Conservation (phyloP, 2,888 invertebrate genomes). For the Meganola albula region DNA sequence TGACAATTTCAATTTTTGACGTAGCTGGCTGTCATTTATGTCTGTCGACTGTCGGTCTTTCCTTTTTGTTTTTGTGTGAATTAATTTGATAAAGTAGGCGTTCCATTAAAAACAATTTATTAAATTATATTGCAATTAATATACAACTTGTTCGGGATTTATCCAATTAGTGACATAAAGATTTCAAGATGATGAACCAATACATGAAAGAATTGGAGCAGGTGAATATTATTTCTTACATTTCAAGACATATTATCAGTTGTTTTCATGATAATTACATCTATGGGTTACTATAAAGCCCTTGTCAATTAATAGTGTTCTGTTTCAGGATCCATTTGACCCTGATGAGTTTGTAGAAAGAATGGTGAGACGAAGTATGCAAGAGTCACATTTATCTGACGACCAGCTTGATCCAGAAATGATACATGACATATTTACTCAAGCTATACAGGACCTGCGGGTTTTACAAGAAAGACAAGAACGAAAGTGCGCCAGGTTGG, state of each 20-base stretch:
- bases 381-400: slow-evolving; percentile 81
- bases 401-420: slow-evolving; percentile 88
- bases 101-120: no score
- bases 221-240: slow-evolving; percentile 59
- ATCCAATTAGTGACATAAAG: not conserved
- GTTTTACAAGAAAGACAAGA: slow-evolving; percentile 90
- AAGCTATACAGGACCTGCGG: slow-evolving; percentile 90
- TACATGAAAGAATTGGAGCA: slow-evolving; percentile 92
- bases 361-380: slow-evolving; percentile 95
- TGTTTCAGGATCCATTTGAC: slow-evolving; percentile 93
- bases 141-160: no score
- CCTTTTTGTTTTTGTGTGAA: no score
- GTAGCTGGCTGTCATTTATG: no score
- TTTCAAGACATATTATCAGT: no score
- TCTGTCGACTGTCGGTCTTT: no score
- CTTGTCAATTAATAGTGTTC: no score
- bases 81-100: no score
- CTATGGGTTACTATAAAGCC: no score
- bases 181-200: slow-evolving; percentile 87
- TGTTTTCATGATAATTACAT: no score
- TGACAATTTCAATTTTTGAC: no score
- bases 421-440: slow-evolving; percentile 93
- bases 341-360: slow-evolving; percentile 98
- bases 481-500: slow-evolving; percentile 90
- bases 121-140: no score